phyloP scores from a whole-genome alignment of 92 coral and sea anemone genomes.

The Metridium senile region DNA sequence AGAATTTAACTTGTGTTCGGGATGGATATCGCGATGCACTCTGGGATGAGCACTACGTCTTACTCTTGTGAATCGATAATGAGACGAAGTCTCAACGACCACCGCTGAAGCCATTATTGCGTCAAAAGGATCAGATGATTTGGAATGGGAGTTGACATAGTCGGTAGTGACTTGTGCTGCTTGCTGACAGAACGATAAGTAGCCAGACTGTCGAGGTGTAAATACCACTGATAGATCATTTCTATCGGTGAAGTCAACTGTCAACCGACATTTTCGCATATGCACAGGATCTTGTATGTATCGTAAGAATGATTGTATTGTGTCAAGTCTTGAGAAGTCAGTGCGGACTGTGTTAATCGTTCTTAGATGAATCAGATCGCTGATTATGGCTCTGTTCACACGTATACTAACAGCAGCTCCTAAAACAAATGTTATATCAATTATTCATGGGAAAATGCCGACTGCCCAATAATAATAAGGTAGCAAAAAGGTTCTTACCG shows the following conservation, averaged over 20 bases:
- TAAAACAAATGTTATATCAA: constrained; percentile 9
- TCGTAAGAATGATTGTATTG: constrained; percentile 46
- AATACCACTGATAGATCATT: constrained; percentile 71
- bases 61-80: not conserved
- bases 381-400: constrained; percentile 57
- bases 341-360: constrained; percentile 31
- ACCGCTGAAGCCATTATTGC: constrained; percentile 74
- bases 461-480: no score
- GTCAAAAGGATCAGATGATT: constrained; percentile 46
- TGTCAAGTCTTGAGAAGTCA: constrained; percentile 51
- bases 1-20: constrained; percentile 40
- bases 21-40: constrained; percentile 28
- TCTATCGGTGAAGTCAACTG: constrained; percentile 75
- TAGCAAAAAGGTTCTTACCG: constrained; percentile 68
- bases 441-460: no score
- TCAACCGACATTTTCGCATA: constrained; percentile 55
- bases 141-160: constrained; percentile 56
- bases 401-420: constrained; percentile 79
- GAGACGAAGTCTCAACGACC: constrained; percentile 27
- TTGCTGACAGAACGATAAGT: constrained; percentile 49
- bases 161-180: constrained; percentile 57
- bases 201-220: constrained; percentile 45
- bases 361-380: constrained; percentile 53
- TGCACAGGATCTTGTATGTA: constrained; percentile 40
- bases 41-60: constrained; percentile 19